phyloP scores from a whole-genome alignment of 2,888 invertebrate species.

The Synergus japonicus region DNA sequence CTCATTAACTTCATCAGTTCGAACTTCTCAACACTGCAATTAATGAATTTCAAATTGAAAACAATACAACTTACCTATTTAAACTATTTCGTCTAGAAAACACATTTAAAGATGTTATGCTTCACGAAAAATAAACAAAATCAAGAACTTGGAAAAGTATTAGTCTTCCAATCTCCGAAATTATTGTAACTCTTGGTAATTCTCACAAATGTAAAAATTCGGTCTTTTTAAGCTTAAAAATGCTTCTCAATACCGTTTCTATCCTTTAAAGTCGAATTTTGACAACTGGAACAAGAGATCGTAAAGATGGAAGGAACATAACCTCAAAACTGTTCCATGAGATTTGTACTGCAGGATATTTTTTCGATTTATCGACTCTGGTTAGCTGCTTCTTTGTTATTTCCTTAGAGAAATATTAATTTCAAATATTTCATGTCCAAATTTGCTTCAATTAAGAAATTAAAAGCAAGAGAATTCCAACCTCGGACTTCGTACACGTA shows the following conservation, averaged over 20 bases:
- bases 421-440: neutral
- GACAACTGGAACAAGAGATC: constrained; percentile 12
- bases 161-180: neutral
- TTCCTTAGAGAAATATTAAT: neutral
- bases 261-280: constrained; percentile 10
- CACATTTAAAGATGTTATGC: neutral
- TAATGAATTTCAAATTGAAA: neutral
- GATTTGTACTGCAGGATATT: neutral
- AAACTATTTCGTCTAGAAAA: neutral
- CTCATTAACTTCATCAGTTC: neutral
- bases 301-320: constrained; percentile 2
- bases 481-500: constrained; percentile 1
- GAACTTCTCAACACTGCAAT: neutral
- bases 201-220: neutral
- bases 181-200: neutral
- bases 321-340: constrained; percentile 5
- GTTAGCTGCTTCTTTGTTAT: neutral
- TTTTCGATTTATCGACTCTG: neutral
- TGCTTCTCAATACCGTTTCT: neutral
- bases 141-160: neutral
- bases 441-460: neutral
- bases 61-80: neutral
- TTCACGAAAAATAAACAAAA: constrained; percentile 4
- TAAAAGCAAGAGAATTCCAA: neutral
- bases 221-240: neutral